These are phyloP conservation scores for Calameuta idolon DNA, from an alignment of 2,888 invertebrate genomes.

Conservation along the genomic window DNA sequence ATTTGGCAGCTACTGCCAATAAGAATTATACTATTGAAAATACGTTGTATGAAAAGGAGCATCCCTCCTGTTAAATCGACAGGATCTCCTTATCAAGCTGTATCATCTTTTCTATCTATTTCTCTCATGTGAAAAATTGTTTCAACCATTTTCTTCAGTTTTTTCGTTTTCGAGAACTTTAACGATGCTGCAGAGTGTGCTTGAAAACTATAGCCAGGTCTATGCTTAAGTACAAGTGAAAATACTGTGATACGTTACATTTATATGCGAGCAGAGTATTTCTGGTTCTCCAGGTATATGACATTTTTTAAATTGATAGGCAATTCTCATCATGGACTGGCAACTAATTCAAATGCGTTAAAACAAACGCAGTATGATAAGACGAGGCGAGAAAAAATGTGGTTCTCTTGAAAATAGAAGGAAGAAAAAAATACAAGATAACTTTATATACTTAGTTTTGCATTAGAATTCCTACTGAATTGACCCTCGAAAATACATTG, in stretches of 20 bases:
- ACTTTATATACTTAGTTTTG: not conserved
- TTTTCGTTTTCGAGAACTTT: not conserved
- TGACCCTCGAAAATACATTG: not conserved
- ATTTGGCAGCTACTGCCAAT: constrained; percentile 40
- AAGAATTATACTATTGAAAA: not conserved
- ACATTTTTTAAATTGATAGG: not conserved
- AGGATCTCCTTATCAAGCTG: not conserved
- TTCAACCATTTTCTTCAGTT: not conserved
- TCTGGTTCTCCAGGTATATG: not conserved
- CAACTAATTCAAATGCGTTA: not conserved
- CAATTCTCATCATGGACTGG: not conserved
- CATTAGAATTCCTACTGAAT: not conserved
- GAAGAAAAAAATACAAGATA: not conserved
- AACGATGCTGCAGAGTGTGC: not conserved
- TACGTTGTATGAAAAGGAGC: not conserved
- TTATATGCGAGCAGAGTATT: not conserved
- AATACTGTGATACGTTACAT: constrained; percentile 14
- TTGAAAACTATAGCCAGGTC: not conserved
- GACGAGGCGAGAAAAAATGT: not conserved
- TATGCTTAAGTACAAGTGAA: constrained; percentile 2
- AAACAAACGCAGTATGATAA: not conserved
- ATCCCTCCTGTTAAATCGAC: not conserved
- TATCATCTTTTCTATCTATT: not conserved
- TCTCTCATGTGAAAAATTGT: not conserved
- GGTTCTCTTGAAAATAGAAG: not conserved